Conservation (phyloP, 2,113 vertebrate genomes). For the Mesembrinibis cayennensis region DNA sequence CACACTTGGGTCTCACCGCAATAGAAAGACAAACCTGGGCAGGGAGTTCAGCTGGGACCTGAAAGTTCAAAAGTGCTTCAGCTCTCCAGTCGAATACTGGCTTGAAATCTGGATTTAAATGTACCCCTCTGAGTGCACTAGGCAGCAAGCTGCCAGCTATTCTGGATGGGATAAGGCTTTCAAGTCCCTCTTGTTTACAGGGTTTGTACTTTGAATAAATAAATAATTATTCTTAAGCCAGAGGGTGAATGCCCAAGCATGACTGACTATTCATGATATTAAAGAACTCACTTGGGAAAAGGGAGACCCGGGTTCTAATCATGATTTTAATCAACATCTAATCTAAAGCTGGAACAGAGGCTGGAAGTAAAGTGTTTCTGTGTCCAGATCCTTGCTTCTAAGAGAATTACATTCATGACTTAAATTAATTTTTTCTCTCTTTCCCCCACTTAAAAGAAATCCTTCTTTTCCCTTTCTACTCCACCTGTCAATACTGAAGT, state of each 20-base stretch:
- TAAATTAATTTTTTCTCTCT: not conserved
- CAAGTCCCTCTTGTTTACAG: not conserved
- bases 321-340: not conserved
- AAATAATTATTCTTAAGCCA: not conserved
- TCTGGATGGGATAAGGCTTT: not conserved
- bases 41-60: not conserved
- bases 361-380: not conserved
- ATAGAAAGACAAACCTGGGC: not conserved
- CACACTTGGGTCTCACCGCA: not conserved
- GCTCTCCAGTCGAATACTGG: not conserved
- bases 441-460: not conserved
- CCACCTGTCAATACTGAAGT: not conserved
- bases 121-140: not conserved
- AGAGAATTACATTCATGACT: not conserved
- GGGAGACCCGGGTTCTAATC: not conserved
- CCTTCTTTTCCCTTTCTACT: not conserved
- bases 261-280: not conserved
- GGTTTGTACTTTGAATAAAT: not conserved
- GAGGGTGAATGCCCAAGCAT: not conserved
- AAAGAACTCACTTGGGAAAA: not conserved
- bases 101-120: not conserved
- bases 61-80: not conserved
- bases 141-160: not conserved
- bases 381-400: not conserved
- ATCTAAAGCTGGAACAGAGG: not conserved